Conservation (phyloP, 2,888 invertebrate species). For the Peribatodes rhomboidaria region DNA sequence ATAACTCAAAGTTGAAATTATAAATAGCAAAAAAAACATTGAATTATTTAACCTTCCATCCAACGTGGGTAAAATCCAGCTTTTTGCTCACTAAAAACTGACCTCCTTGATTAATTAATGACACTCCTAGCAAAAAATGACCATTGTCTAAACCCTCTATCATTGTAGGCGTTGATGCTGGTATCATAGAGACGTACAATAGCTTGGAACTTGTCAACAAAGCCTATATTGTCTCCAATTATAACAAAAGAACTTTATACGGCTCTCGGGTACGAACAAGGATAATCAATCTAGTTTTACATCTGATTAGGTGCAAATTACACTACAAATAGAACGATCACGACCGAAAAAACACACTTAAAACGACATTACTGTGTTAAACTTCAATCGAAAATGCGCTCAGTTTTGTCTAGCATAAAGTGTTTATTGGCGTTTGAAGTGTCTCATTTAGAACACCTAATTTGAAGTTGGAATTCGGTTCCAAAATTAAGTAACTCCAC, state of each 20-base stretch:
- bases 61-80: constrained; percentile 17
- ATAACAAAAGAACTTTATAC: constrained; percentile 71
- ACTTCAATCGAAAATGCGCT: constrained; percentile 43
- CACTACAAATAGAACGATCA: constrained; percentile 83
- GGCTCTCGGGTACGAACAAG: constrained; percentile 63
- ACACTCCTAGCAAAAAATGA: constrained; percentile 34
- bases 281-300: constrained; percentile 85
- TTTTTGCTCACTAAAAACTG: constrained; percentile 23
- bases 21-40: neutral
- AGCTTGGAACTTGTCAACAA: constrained; percentile 49
- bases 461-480: constrained; percentile 25
- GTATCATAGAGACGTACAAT: constrained; percentile 52
- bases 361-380: constrained; percentile 45
- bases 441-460: constrained; percentile 17
- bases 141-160: constrained; percentile 46
- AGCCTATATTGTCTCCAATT: constrained; percentile 65
- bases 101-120: constrained; percentile 35
- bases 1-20: neutral
- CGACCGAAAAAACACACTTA: constrained; percentile 59
- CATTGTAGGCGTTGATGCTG: constrained; percentile 54
- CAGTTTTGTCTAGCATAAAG: constrained; percentile 6
- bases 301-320: constrained; percentile 85
- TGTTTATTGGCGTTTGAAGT: constrained; percentile 32
- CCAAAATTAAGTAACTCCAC: constrained; percentile 56
- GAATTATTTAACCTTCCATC: neutral